A percentile compares a stretch with the other conserved stretches of the same genome.
These are phyloP conservation scores for Notothenia rossii DNA, from an alignment of 2,113 vertebrate species.

Conservation along the genomic window DNA sequence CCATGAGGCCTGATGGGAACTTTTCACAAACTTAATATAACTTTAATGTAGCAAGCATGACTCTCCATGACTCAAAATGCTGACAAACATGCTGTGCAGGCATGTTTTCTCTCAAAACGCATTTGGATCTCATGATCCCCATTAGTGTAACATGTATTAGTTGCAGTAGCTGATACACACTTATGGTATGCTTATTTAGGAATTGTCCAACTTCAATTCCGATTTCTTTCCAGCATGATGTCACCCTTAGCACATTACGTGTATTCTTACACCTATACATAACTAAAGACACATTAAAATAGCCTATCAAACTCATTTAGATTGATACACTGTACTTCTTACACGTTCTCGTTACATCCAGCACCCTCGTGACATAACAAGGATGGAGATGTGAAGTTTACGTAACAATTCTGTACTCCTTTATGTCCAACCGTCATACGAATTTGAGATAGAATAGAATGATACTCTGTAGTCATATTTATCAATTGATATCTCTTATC, in stretches of 20 bases:
- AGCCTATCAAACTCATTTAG: neutral
- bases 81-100: too few relatives aligned
- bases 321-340: neutral
- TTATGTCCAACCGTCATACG: neutral
- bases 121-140: neutral
- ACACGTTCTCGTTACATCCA: neutral
- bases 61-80: neutral
- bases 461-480: too few relatives aligned
- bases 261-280: neutral
- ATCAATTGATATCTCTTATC: too few relatives aligned
- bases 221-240: neutral
- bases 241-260: too few relatives aligned
- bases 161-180: neutral
- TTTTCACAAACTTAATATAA: conserved; percentile 8
- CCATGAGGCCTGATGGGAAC: conserved; percentile 16
- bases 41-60: neutral
- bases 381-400: neutral
- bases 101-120: conserved; percentile 16
- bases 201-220: neutral
- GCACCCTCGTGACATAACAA: conserved; percentile 16
- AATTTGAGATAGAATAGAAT: neutral
- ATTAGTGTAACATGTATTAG: neutral
- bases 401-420: neutral
- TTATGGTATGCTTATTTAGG: neutral
- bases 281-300: neutral